These are phyloP conservation scores for Talpa occidentalis DNA, from an alignment of 2,113 vertebrate genomes.

Conservation along the genomic window DNA sequence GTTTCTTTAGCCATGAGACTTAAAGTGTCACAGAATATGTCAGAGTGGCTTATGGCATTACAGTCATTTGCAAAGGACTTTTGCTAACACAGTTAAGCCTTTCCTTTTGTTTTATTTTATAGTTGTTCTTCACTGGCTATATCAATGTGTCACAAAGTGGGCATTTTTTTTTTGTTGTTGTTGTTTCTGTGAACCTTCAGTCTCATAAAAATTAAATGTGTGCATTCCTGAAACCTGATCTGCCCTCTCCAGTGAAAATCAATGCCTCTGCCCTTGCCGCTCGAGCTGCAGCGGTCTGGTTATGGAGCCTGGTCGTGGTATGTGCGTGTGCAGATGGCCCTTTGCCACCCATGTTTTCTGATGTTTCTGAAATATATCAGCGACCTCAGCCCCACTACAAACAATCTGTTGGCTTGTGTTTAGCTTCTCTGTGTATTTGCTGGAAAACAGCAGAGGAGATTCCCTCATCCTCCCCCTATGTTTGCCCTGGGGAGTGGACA, in stretches of 20 bases:
- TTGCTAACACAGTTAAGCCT: constrained; percentile 28
- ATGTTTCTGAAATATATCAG: background rate
- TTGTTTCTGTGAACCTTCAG: constrained; percentile 66
- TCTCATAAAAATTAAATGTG: constrained; percentile 71
- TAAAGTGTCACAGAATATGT: constrained; percentile 30
- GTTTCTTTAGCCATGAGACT: constrained; percentile 69
- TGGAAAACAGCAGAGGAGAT: background rate
- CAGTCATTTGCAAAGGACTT: constrained; percentile 59
- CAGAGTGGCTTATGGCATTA: background rate
- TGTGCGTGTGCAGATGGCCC: background rate
- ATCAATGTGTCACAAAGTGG: constrained; percentile 57
- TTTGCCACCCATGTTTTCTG: background rate
- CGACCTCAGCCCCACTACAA: background rate
- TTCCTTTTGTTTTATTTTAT: constrained; percentile 53
- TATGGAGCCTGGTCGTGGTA: background rate
- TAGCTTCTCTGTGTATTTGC: background rate
- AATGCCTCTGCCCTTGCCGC: background rate
- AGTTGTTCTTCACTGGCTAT: background rate
- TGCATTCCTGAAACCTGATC: constrained; percentile 59
- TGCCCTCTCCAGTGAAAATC: constrained; percentile 61
- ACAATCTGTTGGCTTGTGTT: constrained; percentile 1
- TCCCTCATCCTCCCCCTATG: too few species aligned
- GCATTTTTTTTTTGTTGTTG: constrained; percentile 16
- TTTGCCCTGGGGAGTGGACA: background rate
- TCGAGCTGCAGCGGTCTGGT: background rate